Evolutionary conservation across 2,113 vertebrate genomes (phyloP).

Genomic region (Lophura nycthemera): DNA sequence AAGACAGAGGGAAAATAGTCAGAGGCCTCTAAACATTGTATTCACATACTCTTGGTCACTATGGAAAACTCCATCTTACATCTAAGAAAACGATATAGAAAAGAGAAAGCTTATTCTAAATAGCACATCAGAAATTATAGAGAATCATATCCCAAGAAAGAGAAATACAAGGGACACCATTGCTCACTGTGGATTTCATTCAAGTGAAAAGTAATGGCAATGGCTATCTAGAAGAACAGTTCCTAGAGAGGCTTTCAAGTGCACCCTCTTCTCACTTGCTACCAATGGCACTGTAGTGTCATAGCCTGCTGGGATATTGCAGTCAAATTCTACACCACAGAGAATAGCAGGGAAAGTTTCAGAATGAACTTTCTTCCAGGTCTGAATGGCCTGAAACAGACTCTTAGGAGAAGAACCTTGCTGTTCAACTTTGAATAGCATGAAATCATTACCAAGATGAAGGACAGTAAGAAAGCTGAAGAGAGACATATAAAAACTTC

Average conservation of each 20-base stretch:
- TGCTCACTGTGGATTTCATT: background rate
- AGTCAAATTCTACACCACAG: background rate
- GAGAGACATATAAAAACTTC: fast-evolving
- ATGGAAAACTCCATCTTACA: background rate
- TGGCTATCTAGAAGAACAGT: background rate
- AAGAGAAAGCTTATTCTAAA: background rate
- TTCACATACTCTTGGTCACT: background rate
- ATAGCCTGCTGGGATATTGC: background rate
- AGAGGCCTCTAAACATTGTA: background rate
- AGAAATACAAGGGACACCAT: background rate
- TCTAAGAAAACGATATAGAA: background rate
- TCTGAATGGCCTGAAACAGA: background rate
- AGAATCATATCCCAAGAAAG: background rate
- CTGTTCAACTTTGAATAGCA: background rate
- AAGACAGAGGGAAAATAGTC: background rate
- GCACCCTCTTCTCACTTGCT: background rate
- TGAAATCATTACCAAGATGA: background rate
- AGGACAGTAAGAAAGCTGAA: background rate
- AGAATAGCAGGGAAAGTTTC: background rate
- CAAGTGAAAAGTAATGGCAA: background rate
- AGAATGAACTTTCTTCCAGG: background rate
- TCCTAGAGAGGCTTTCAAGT: background rate
- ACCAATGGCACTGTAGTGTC: background rate
- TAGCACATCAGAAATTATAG: background rate
- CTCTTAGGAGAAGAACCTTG: background rate